Evolutionary conservation across 2,113 vertebrate species (phyloP).

Genomic region (Oncorhynchus clarkii): DNA sequence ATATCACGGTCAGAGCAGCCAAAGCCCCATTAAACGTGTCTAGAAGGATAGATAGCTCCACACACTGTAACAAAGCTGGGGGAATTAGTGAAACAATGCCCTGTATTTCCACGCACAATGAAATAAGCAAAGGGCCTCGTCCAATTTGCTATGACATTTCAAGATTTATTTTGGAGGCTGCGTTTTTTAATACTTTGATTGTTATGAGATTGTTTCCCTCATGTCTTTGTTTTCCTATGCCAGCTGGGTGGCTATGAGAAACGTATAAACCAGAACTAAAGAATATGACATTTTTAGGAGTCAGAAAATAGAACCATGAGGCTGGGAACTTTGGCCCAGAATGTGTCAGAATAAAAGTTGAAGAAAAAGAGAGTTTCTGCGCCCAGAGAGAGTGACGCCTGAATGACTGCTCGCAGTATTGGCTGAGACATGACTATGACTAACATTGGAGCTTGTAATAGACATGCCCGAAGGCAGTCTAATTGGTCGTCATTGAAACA

Average conservation of each 20-base stretch:
- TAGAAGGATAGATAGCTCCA: constrained; percentile 62
- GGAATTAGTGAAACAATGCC: constrained; percentile 63
- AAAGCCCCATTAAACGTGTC: constrained; percentile 73
- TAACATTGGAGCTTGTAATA: not conserved
- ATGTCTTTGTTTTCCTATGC: constrained; percentile 43
- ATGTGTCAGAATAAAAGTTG: not conserved
- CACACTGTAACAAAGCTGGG: constrained; percentile 9
- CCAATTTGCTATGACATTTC: constrained; percentile 47
- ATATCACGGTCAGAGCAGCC: constrained; percentile 72
- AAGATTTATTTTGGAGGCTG: constrained; percentile 26
- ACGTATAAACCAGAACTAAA: constrained; percentile 44
- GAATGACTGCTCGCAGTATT: not conserved
- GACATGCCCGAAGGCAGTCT: not conserved
- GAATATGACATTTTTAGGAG: not conserved
- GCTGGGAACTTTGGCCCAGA: not conserved
- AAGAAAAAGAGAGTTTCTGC: not conserved
- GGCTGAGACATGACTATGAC: not conserved
- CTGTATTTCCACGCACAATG: constrained; percentile 33
- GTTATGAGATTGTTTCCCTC: constrained; percentile 39
- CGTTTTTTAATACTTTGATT: constrained; percentile 38
- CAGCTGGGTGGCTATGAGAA: constrained; percentile 39
- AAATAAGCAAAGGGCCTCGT: constrained; percentile 38
- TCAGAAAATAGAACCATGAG: not conserved
- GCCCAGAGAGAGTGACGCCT: not conserved
- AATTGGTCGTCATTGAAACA: not conserved